Conservation (phyloP, 2,797 vertebrate genomes). For the Acrossocheilus wenchowensis region DNA sequence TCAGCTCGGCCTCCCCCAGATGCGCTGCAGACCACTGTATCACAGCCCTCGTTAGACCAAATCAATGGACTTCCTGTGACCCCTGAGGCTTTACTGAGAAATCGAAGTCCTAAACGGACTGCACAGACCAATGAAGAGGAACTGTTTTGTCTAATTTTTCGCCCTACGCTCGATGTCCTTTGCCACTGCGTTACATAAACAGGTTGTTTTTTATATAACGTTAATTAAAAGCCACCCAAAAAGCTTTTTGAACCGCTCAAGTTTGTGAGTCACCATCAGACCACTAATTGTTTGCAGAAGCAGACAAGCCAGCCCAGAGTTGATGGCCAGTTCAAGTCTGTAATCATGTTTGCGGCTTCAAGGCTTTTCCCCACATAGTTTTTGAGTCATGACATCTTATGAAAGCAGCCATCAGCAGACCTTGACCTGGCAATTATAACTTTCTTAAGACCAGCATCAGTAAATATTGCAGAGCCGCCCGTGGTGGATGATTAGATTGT, state of each 20-base stretch:
- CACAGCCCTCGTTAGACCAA: conserved; percentile 4
- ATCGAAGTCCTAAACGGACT: conserved; percentile 2
- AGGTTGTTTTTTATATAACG: conserved; percentile 47
- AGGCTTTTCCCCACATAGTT: neutral
- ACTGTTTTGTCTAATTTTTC: conserved; percentile 1
- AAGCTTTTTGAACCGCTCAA: conserved; percentile 47
- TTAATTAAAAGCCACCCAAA: conserved; percentile 46
- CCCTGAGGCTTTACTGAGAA: conserved; percentile 24
- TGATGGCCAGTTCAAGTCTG: neutral
- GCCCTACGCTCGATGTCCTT: conserved; percentile 14
- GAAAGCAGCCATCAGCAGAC: conserved; percentile 1
- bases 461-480: neutral
- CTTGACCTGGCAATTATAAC: neutral
- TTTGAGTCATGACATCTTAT: neutral
- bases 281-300: conserved; percentile 62
- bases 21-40: neutral
- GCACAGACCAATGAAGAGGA: conserved; percentile 8
- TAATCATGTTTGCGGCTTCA: neutral
- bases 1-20: neutral
- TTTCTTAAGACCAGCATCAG: neutral
- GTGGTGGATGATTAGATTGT: neutral
- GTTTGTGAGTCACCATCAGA: conserved; percentile 35
- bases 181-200: conserved; percentile 54
- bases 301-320: neutral
- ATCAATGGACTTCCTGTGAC: conserved; percentile 40